Evolutionary conservation across 2,888 invertebrate species (phyloP).

Genomic region (Amphipoea oculea): DNA sequence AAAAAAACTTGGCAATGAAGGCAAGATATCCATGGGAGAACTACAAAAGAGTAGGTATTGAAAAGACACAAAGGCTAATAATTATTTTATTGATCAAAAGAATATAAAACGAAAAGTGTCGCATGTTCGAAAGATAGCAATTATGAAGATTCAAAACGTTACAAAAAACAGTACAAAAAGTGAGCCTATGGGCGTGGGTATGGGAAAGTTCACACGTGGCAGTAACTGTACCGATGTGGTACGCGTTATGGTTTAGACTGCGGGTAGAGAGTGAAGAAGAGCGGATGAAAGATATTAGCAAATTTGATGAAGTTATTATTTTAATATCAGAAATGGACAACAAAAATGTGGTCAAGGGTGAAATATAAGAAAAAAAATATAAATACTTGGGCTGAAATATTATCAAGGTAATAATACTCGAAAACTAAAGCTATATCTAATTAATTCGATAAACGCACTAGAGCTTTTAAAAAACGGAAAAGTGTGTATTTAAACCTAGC

Average conservation of each 20-base stretch:
- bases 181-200: constrained; percentile 84
- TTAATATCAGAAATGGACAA: neutral
- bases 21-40: constrained; percentile 21
- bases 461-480: no score
- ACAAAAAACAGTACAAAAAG: constrained; percentile 82
- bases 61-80: constrained; percentile 13
- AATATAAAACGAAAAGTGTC: constrained; percentile 68
- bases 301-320: constrained; percentile 1
- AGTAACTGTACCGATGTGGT: constrained; percentile 80
- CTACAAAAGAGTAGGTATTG: constrained; percentile 8
- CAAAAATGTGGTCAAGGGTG: neutral
- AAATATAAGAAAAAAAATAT: neutral
- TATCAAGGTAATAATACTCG: neutral
- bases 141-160: constrained; percentile 76
- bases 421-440: neutral
- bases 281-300: constrained; percentile 54
- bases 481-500: no score
- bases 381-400: neutral
- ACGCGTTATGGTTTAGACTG: constrained; percentile 68
- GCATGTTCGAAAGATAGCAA: constrained; percentile 71
- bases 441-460: neutral
- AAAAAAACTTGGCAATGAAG: constrained; percentile 25
- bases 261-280: constrained; percentile 58
- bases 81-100: constrained; percentile 40
- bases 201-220: constrained; percentile 90